Percentiles rank a stretch among this genome's conserved stretches.
Conservation (phyloP, 2,888 invertebrate species). For the Patella depressa region DNA sequence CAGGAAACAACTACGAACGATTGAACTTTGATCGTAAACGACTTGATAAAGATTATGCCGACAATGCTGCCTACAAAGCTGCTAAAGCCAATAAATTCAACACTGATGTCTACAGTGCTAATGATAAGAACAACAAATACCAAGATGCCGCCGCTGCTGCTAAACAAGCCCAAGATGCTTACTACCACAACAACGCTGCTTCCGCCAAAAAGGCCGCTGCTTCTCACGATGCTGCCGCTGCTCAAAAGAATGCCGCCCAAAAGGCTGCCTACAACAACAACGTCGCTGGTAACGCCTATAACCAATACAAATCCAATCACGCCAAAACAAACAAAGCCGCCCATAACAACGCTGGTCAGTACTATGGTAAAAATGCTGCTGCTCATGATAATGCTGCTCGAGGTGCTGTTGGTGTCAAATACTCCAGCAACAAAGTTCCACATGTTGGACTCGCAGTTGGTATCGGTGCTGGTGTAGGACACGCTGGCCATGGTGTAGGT, state of each 20-base stretch:
- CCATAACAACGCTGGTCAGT: neutral
- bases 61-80: neutral
- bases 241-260: neutral
- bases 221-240: neutral
- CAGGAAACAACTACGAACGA: slow-evolving; percentile 9
- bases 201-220: neutral
- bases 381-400: neutral
- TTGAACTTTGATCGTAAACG: neutral
- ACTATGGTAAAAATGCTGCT: slow-evolving; percentile 5
- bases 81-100: slow-evolving; percentile 5
- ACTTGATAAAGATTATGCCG: neutral
- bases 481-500: neutral
- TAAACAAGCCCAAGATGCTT: neutral
- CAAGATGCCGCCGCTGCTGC: neutral
- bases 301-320: neutral
- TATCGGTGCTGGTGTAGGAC: neutral
- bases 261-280: neutral
- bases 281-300: neutral
- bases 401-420: neutral
- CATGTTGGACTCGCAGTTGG: neutral
- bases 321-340: neutral
- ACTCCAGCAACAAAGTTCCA: neutral
- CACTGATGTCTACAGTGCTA: slow-evolving; percentile 6
- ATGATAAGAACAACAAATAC: neutral
- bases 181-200: slow-evolving; percentile 6